Conservation (phyloP, 2,797 vertebrate genomes). For the Tiaroga cobitis region DNA sequence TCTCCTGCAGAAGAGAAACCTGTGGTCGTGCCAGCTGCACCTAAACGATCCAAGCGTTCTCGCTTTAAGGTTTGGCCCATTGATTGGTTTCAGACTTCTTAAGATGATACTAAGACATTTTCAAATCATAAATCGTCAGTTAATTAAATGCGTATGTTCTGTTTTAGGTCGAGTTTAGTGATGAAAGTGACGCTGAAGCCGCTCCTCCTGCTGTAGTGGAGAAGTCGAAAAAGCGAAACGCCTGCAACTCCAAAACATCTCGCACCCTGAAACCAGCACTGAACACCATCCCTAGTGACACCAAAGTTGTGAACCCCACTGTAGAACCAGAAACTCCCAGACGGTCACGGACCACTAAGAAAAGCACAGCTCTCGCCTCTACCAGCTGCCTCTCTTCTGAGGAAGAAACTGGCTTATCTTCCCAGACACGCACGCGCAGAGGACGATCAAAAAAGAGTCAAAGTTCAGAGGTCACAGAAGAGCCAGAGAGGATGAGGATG, state of each 20-base stretch:
- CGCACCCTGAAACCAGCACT: constrained; percentile 51
- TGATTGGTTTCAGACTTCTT: neutral
- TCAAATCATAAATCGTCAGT: neutral
- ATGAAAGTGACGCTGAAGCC: constrained; percentile 86
- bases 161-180: constrained; percentile 87
- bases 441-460: constrained; percentile 64
- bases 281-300: neutral
- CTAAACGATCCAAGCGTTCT: constrained; percentile 79
- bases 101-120: neutral
- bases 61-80: constrained; percentile 79
- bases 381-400: constrained; percentile 60
- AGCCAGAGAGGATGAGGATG: constrained; percentile 81
- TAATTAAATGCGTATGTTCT: neutral
- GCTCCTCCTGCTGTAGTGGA: constrained; percentile 45
- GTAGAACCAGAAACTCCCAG: constrained; percentile 56
- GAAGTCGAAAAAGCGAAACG: constrained; percentile 62
- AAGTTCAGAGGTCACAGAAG: constrained; percentile 58
- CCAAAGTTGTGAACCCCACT: constrained; percentile 50
- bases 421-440: constrained; percentile 59
- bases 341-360: constrained; percentile 64
- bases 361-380: constrained; percentile 44
- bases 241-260: constrained; percentile 53
- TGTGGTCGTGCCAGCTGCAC: constrained; percentile 80
- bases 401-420: constrained; percentile 63
- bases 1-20: constrained; percentile 67